phyloP scores from a whole-genome alignment of 1,140 invertebrate species.

The Zaprionus nigranus region DNA sequence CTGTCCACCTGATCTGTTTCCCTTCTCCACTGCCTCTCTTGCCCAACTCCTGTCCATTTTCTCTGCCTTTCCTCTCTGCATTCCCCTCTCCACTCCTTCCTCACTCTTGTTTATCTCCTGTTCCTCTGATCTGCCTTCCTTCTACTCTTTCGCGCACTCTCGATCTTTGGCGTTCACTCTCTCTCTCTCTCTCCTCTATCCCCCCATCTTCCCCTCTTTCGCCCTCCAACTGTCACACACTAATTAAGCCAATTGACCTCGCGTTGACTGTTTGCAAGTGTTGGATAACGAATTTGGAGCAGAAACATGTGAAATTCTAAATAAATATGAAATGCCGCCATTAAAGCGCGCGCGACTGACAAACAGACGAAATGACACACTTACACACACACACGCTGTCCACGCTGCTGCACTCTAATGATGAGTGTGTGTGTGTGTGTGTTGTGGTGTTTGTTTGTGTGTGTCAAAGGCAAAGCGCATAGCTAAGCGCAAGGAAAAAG shows the following conservation, averaged over 20 bases:
- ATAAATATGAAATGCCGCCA: conserved; percentile 54
- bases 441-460: conserved; percentile 30
- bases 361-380: conserved; percentile 53
- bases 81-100: too few relatives aligned
- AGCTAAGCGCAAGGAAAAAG: conserved; percentile 52
- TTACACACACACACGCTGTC: conserved; percentile 12
- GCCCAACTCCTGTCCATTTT: too few relatives aligned
- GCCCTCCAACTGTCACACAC: conserved; percentile 66
- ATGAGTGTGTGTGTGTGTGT: conserved; percentile 51
- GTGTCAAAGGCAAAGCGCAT: conserved; percentile 73
- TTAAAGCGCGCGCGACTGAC: conserved; percentile 35
- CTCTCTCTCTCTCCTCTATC: not conserved
- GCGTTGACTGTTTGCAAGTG: conserved; percentile 58
- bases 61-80: too few relatives aligned
- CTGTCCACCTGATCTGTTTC: too few relatives aligned
- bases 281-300: conserved; percentile 36
- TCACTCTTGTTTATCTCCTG: too few relatives aligned
- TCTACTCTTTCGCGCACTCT: too few relatives aligned
- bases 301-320: conserved; percentile 55
- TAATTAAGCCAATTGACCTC: conserved; percentile 83
- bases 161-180: too few relatives aligned
- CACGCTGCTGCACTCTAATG: conserved; percentile 62
- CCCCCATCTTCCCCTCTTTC: conserved; percentile 26
- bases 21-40: too few relatives aligned
- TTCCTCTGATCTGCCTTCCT: too few relatives aligned